phyloP scores from a whole-genome alignment of 2,888 invertebrate species.

The Trilocha varians region DNA sequence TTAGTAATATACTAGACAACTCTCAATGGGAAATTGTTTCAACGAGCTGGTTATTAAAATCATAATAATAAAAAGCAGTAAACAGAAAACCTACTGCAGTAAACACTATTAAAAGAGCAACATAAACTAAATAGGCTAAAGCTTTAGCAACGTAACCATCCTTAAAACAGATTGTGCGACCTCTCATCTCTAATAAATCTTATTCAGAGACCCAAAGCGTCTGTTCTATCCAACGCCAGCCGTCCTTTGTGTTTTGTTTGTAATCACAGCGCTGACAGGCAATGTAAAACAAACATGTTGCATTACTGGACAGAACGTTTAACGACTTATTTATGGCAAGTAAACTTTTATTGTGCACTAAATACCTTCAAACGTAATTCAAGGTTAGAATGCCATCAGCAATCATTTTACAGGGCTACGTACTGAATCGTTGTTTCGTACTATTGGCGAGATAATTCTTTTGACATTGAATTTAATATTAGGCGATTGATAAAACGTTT shows the following conservation, averaged over 20 bases:
- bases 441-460: not conserved
- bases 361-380: slow-evolving; percentile 25
- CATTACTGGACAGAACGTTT: slow-evolving; percentile 25
- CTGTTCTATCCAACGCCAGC: slow-evolving; percentile 24
- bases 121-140: no score
- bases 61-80: no score
- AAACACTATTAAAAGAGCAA: no score
- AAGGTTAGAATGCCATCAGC: slow-evolving; percentile 31
- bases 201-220: slow-evolving; percentile 18
- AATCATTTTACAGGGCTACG: slow-evolving; percentile 16
- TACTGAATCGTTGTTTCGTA: slow-evolving; percentile 8
- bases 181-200: slow-evolving; percentile 30
- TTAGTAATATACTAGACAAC: no score
- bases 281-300: slow-evolving; percentile 29
- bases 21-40: no score
- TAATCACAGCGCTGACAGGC: slow-evolving; percentile 38
- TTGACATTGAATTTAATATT: slow-evolving; percentile 2
- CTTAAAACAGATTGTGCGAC: slow-evolving; percentile 14
- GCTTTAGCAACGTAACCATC: not conserved
- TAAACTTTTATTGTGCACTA: slow-evolving; percentile 32
- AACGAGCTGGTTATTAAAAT: no score
- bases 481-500: slow-evolving; percentile 1
- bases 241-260: slow-evolving; percentile 31
- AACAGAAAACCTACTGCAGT: no score
- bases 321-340: slow-evolving; percentile 47